Conservation (phyloP, 2,888 invertebrate genomes). For the Torymus auratus region DNA sequence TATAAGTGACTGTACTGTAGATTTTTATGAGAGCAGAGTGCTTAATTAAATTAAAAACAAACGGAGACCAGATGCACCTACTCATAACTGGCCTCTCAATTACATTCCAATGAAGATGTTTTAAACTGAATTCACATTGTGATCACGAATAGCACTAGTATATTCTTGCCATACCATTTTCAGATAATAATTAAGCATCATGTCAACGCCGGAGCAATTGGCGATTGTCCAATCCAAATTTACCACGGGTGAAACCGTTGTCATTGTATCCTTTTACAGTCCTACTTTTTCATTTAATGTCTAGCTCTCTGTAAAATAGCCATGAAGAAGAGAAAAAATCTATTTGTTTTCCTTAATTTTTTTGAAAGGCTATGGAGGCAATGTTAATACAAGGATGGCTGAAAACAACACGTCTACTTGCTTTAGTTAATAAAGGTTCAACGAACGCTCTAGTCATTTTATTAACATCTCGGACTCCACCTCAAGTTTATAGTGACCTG, state of each 20-base stretch:
- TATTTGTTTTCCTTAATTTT: constrained; percentile 59
- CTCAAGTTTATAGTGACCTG: constrained; percentile 86
- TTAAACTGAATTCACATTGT: constrained; percentile 9
- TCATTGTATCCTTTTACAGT: constrained; percentile 79
- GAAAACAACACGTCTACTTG: constrained; percentile 79
- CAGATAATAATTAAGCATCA: constrained; percentile 60
- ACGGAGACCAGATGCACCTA: constrained; percentile 1
- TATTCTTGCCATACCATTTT: constrained; percentile 36
- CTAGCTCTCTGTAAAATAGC: constrained; percentile 35
- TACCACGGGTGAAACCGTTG: constrained; percentile 79
- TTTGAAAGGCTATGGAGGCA: constrained; percentile 76
- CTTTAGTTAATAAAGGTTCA: constrained; percentile 80
- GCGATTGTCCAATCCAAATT: constrained; percentile 80
- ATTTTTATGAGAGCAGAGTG: not conserved
- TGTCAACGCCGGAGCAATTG: constrained; percentile 70
- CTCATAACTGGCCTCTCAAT: not conserved
- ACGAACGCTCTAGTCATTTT: constrained; percentile 80
- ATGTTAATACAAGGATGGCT: constrained; percentile 78
- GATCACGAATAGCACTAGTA: constrained; percentile 1
- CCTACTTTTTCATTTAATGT: constrained; percentile 37
- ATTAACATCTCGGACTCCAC: constrained; percentile 81
- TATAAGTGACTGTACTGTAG: constrained; percentile 5
- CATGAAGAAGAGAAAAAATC: constrained; percentile 24
- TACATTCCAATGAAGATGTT: constrained; percentile 16
- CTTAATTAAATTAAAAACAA: constrained; percentile 46